Evolutionary conservation across 2,113 vertebrate genomes (phyloP).

Genomic region (Ursus arctos): DNA sequence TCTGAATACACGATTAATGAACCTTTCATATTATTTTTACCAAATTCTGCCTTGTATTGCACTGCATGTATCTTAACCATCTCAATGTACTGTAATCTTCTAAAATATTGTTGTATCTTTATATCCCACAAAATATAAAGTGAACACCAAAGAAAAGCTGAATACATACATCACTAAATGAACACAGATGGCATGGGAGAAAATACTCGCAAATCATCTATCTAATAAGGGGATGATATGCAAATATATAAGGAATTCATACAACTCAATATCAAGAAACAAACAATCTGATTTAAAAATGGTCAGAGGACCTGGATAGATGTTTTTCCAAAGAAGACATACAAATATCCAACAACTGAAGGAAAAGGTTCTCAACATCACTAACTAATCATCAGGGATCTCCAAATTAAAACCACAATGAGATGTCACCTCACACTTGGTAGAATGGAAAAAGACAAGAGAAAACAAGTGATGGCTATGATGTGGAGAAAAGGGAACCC

Average conservation of each 20-base stretch:
- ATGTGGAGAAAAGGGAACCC: background rate
- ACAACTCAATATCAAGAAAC: background rate
- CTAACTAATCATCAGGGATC: background rate
- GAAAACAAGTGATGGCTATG: background rate
- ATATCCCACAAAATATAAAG: background rate
- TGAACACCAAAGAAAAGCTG: background rate
- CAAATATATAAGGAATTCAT: background rate
- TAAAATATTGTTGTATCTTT: constrained; percentile 5
- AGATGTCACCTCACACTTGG: background rate
- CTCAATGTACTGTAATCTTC: background rate
- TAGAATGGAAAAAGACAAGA: background rate
- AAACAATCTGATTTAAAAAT: background rate
- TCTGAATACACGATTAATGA: background rate
- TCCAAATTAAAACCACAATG: background rate
- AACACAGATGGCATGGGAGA: background rate
- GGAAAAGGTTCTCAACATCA: background rate
- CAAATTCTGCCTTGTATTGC: background rate
- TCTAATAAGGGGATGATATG: background rate
- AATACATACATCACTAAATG: background rate
- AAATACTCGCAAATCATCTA: background rate
- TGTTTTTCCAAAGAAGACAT: background rate
- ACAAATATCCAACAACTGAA: background rate
- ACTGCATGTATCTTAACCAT: background rate
- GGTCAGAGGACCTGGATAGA: background rate
- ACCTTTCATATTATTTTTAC: background rate